A percentile compares a stretch with the other conserved stretches of the same genome.
Conservation (phyloP, 37 sponge, comb jelly and placozoan genomes). For the Geodia barretti region DNA sequence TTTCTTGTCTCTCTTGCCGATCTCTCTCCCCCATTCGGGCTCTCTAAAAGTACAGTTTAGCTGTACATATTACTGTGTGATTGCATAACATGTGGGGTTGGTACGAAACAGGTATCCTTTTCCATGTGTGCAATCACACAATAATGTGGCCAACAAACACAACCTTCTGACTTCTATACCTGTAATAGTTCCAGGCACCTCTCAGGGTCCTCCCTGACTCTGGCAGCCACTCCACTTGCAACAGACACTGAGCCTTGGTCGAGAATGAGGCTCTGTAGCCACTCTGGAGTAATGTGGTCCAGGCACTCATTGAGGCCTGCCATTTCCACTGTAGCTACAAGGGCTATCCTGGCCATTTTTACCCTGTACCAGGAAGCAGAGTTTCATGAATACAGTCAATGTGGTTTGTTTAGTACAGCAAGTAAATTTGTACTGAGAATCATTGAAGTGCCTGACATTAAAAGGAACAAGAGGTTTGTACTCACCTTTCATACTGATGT, state of each 20-base stretch:
- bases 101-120: too few relatives aligned
- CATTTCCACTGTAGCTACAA: background rate
- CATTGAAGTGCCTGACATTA: too few relatives aligned
- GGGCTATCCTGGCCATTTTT: background rate
- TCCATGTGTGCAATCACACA: too few relatives aligned
- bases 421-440: too few relatives aligned
- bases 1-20: background rate
- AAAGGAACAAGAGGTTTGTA: too few relatives aligned
- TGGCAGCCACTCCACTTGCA: background rate
- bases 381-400: too few relatives aligned
- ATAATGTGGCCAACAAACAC: too few relatives aligned
- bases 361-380: background rate
- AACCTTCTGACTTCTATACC: background rate
- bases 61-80: too few relatives aligned
- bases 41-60: too few relatives aligned
- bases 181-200: background rate
- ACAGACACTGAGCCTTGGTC: background rate
- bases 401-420: too few relatives aligned
- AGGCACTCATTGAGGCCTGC: background rate
- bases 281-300: background rate
- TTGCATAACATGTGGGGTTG: too few relatives aligned
- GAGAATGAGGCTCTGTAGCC: conserved; percentile 12
- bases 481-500: too few relatives aligned
- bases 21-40: background rate
- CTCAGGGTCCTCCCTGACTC: background rate